A percentile compares a stretch with the other conserved stretches of the same genome.
Conservation (phyloP, 2,113 vertebrate genomes). For the Peromyscus leucopus region DNA sequence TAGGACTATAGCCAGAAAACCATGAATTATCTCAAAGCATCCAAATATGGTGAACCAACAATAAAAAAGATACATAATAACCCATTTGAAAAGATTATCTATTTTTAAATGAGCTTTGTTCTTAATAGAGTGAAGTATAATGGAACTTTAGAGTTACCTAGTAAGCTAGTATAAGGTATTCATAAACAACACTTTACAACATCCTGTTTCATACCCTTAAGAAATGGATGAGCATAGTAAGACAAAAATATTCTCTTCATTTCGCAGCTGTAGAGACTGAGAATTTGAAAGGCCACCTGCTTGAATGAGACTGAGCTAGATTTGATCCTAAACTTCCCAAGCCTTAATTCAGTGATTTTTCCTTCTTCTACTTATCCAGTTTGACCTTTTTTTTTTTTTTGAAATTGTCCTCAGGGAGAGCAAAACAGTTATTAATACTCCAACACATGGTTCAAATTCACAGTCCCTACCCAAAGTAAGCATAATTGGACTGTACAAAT, state of each 20-base stretch:
- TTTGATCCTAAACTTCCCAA: constrained; percentile 23
- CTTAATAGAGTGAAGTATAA: constrained; percentile 33
- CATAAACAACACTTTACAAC: constrained; percentile 23
- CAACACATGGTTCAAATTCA: neutral
- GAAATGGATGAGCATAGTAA: neutral
- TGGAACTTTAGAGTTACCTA: constrained; percentile 21
- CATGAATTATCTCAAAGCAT: constrained; percentile 49
- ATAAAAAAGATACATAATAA: neutral
- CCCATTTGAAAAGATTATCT: constrained; percentile 23
- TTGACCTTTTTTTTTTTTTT: neutral
- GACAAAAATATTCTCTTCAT: neutral
- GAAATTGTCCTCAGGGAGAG: neutral
- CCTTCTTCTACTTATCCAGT: neutral
- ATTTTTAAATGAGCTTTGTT: constrained; percentile 35
- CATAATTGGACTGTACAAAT: constrained; percentile 14
- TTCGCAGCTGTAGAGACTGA: constrained; percentile 14
- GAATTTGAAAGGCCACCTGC: constrained; percentile 19
- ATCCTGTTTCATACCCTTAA: constrained; percentile 23
- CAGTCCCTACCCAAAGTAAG: neutral
- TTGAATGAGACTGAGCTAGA: neutral
- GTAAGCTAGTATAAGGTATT: neutral
- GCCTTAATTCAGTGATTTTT: neutral
- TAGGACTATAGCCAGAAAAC: constrained; percentile 23
- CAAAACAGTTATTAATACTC: neutral
- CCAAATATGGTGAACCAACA: neutral